A percentile compares a stretch with the other conserved stretches of the same genome.
These are phyloP conservation scores for Oostethus manadensis DNA, from an alignment of 2,113 vertebrate genomes.

Conservation along the genomic window DNA sequence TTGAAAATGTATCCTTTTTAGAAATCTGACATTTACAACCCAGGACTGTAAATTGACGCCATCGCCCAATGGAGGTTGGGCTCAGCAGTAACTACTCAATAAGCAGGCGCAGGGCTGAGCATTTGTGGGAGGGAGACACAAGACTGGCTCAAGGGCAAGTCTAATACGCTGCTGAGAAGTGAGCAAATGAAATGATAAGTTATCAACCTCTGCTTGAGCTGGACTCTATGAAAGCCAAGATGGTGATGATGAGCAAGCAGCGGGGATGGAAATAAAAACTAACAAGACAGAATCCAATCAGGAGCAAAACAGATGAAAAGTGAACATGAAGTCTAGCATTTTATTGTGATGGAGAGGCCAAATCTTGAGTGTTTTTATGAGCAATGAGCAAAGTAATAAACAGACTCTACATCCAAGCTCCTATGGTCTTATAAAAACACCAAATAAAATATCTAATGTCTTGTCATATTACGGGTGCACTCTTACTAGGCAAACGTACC, in stretches of 20 bases:
- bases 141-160: constrained; percentile 47
- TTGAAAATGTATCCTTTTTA: constrained; percentile 15
- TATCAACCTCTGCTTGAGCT: constrained; percentile 36
- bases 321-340: constrained; percentile 2
- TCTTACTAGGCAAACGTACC: no score
- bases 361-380: constrained; percentile 26
- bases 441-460: neutral
- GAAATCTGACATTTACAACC: constrained; percentile 13
- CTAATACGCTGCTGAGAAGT: constrained; percentile 34
- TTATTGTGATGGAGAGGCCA: constrained; percentile 13
- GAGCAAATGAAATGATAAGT: constrained; percentile 34
- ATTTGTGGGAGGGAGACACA: constrained; percentile 21
- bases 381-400: neutral
- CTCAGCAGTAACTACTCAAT: constrained; percentile 8
- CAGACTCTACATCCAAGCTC: neutral
- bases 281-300: constrained; percentile 22
- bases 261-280: constrained; percentile 25
- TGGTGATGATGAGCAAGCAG: no score
- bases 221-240: constrained; percentile 22
- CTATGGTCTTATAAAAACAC: neutral
- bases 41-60: constrained; percentile 1
- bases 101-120: constrained; percentile 19
- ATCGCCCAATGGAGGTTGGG: constrained; percentile 4
- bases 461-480: neutral
- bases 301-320: constrained; percentile 12